Conservation (phyloP, 1,140 invertebrate species). For the Cherax destructor region DNA sequence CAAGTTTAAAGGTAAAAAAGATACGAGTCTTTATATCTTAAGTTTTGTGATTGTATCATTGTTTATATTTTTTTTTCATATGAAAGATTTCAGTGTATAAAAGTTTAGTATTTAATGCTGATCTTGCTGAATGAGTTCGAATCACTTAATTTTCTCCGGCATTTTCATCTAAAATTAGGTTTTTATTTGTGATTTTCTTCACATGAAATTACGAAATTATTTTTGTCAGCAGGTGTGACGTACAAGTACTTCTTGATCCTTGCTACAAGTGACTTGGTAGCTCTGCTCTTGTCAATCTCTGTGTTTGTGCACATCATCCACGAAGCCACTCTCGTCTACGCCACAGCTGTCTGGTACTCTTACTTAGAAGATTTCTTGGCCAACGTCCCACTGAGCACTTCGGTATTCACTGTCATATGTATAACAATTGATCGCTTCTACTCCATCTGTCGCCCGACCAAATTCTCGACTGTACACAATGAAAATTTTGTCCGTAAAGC, state of each 20-base stretch:
- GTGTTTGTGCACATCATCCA: constrained; percentile 72
- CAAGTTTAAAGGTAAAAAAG: too few species aligned
- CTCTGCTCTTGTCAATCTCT: constrained; percentile 72
- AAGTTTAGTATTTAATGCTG: too few species aligned
- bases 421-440: constrained; percentile 73
- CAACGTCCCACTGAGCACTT: constrained; percentile 73
- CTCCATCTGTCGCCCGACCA: constrained; percentile 73
- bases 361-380: constrained; percentile 72
- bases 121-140: too few species aligned
- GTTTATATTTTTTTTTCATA: too few species aligned
- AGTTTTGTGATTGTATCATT: too few species aligned
- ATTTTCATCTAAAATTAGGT: too few species aligned
- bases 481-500: constrained; percentile 51
- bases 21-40: too few species aligned
- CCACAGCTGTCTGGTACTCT: constrained; percentile 72
- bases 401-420: constrained; percentile 73
- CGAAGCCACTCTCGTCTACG: constrained; percentile 63
- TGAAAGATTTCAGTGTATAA: too few species aligned
- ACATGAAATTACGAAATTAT: too few species aligned
- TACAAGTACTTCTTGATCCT: constrained; percentile 73
- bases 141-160: too few species aligned
- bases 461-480: constrained; percentile 73
- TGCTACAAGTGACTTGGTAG: constrained; percentile 73
- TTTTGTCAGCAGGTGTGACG: constrained; percentile 69
- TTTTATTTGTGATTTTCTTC: too few species aligned